These are phyloP conservation scores for Pseudorectes ferrugineus DNA, from an alignment of 2,113 vertebrate genomes.

Conservation along the genomic window DNA sequence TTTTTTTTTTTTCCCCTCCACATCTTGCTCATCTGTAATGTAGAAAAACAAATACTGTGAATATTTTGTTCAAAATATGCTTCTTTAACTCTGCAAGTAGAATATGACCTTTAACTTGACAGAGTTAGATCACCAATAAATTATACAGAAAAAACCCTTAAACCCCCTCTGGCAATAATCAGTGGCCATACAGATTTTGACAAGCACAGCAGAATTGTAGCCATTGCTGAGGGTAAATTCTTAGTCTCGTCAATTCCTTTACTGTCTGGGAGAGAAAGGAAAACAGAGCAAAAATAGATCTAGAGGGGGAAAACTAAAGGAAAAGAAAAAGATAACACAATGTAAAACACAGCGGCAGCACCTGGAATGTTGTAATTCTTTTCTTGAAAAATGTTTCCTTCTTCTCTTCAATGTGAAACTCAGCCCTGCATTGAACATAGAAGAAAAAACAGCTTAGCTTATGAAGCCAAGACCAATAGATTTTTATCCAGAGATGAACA, in stretches of 20 bases:
- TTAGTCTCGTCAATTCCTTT: conserved; percentile 57
- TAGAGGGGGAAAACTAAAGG: neutral
- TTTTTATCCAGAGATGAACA: neutral
- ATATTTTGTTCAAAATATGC: neutral
- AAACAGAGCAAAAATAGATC: conserved; percentile 36
- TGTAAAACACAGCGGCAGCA: conserved; percentile 33
- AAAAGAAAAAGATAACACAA: neutral
- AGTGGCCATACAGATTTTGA: conserved; percentile 56
- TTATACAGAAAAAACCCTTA: neutral
- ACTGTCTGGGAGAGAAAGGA: conserved; percentile 36
- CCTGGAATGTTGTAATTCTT: conserved; percentile 18
- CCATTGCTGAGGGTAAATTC: conserved; percentile 23
- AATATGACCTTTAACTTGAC: neutral
- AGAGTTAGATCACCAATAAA: conserved; percentile 7
- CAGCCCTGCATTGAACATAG: neutral
- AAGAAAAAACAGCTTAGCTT: neutral
- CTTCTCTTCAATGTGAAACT: neutral
- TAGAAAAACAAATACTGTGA: neutral
- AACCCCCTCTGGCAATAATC: conserved; percentile 35
- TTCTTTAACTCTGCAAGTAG: neutral
- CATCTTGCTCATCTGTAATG: neutral
- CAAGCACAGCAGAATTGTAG: conserved; percentile 44
- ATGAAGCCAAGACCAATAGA: neutral
- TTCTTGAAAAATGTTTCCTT: neutral
- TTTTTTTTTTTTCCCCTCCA: neutral